These are phyloP conservation scores for Brachionus sp. DNA, from an alignment of 1,140 invertebrate genomes.

Conservation along the genomic window DNA sequence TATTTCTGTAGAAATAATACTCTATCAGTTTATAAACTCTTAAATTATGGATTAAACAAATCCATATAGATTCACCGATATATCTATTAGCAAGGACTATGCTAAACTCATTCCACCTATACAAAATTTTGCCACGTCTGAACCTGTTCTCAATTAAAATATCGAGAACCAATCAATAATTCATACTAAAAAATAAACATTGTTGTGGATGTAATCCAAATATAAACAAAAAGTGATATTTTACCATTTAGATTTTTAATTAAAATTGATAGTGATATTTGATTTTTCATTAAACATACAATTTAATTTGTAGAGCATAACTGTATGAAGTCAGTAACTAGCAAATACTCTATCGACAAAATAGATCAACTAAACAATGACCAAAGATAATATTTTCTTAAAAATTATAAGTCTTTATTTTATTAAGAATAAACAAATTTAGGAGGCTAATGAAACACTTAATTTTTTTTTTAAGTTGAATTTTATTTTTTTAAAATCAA, in stretches of 20 bases:
- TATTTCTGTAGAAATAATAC: no score
- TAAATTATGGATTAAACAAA: neutral
- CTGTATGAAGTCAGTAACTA: conserved; percentile 17
- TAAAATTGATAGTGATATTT: conserved; percentile 23
- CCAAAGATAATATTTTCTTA: conserved; percentile 36
- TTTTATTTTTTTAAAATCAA: neutral
- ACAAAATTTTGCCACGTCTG: neutral
- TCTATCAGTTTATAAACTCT: no score
- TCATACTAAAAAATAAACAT: conserved; percentile 7
- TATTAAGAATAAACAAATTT: conserved; percentile 4
- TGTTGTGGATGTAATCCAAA: conserved; percentile 19
- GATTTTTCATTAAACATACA: conserved; percentile 6
- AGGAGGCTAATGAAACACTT: conserved; percentile 28
- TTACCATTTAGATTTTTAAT: conserved; percentile 29
- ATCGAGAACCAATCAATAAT: neutral
- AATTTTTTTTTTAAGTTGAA: neutral
- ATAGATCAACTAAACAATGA: conserved; percentile 25
- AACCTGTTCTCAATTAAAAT: conserved; percentile 17
- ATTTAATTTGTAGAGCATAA: neutral
- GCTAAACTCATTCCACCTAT: neutral
- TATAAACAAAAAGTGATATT: conserved; percentile 26
- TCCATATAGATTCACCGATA: neutral
- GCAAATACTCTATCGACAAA: conserved; percentile 3
- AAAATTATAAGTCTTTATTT: neutral
- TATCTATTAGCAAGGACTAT: neutral